These are phyloP conservation scores for Mesoligia furuncula DNA, from an alignment of 2,888 invertebrate species.

Conservation along the genomic window DNA sequence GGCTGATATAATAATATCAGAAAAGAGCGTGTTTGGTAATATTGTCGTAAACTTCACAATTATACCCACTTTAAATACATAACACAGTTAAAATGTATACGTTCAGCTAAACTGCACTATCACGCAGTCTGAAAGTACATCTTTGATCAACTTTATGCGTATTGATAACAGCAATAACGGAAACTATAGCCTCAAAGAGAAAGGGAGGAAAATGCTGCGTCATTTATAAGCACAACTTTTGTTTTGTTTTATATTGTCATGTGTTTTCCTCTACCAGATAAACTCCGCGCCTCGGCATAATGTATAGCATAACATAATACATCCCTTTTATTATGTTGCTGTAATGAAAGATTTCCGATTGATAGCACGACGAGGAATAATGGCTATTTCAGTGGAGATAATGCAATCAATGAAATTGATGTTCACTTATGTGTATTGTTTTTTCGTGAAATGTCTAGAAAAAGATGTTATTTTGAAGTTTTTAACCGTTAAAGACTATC, in stretches of 20 bases:
- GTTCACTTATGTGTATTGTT: not conserved
- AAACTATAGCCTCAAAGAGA: slow-evolving; percentile 34
- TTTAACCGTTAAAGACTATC: not conserved
- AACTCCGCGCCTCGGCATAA: slow-evolving; percentile 22
- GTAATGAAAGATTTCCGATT: slow-evolving; percentile 11
- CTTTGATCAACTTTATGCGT: slow-evolving; percentile 40
- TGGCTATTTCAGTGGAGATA: not conserved
- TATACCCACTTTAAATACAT: not conserved
- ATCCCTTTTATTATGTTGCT: slow-evolving; percentile 12
- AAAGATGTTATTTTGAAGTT: not conserved
- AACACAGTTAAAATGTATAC: not conserved
- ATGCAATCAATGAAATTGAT: slow-evolving; percentile 1
- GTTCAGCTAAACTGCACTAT: not conserved
- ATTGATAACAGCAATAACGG: slow-evolving; percentile 41
- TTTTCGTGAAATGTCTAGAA: not conserved
- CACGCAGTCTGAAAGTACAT: slow-evolving; percentile 1
- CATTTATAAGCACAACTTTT: slow-evolving; percentile 46
- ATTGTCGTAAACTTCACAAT: too few relatives aligned
- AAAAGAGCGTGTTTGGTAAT: not conserved
- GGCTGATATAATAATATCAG: not conserved
- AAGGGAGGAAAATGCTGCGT: slow-evolving; percentile 36
- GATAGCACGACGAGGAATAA: slow-evolving; percentile 17
- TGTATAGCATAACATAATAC: slow-evolving; percentile 33
- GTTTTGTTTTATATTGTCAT: slow-evolving; percentile 56
- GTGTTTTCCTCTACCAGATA: slow-evolving; percentile 42